Evolutionary conservation across 2,888 invertebrate species (phyloP).

Genomic region (Himalopsyche anomala): DNA sequence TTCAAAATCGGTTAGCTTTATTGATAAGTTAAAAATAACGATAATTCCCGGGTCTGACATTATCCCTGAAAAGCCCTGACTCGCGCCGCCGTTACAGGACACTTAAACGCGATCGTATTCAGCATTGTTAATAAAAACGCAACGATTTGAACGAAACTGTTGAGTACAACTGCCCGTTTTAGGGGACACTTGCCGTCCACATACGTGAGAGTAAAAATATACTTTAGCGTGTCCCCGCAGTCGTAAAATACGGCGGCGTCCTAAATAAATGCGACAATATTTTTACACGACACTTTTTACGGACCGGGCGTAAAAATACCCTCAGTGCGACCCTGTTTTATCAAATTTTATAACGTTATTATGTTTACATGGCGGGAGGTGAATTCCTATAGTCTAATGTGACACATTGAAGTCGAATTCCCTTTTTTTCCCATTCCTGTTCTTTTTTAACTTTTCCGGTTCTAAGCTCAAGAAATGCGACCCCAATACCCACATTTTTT

Average conservation of each 20-base stretch:
- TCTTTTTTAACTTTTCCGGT: too few species aligned
- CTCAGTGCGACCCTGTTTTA: constrained; percentile 21
- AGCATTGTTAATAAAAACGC: too few species aligned
- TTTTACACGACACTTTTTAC: constrained; percentile 36
- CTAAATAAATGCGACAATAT: constrained; percentile 36
- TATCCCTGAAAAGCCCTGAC: too few species aligned
- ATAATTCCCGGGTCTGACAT: too few species aligned
- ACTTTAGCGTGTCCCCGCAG: constrained; percentile 4
- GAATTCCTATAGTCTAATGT: not conserved
- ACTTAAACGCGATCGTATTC: too few species aligned
- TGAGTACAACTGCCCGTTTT: not conserved
- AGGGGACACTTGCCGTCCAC: not conserved
- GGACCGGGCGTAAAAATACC: constrained; percentile 27
- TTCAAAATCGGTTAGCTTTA: too few species aligned
- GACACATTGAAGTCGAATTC: not conserved
- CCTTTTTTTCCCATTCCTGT: not conserved
- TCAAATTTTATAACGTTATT: constrained; percentile 39
- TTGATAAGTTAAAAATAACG: too few species aligned
- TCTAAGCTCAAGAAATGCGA: too few species aligned
- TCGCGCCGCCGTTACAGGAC: too few species aligned
- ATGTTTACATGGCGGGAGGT: not conserved
- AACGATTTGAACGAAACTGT: not conserved
- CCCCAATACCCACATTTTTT: too few species aligned
- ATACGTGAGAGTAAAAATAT: constrained; percentile 18
- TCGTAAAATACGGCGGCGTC: not conserved